Evolutionary conservation across 2,888 invertebrate genomes (phyloP).

Genomic region (Athalia cordata): DNA sequence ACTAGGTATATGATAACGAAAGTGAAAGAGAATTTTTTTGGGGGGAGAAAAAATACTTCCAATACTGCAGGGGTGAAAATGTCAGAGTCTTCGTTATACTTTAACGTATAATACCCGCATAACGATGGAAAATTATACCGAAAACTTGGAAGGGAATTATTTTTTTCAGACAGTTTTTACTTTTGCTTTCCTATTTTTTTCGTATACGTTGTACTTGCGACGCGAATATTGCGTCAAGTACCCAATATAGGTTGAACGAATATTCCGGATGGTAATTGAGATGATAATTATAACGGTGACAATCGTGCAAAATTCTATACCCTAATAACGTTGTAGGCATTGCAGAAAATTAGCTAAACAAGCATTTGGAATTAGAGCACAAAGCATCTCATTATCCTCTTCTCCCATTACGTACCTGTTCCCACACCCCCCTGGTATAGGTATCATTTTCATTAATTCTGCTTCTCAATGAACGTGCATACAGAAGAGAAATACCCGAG

Average conservation of each 20-base stretch:
- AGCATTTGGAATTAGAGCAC: constrained; percentile 44
- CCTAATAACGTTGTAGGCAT: constrained; percentile 15
- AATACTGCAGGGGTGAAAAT: no score
- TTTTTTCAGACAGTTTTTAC: no score
- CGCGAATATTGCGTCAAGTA: no score
- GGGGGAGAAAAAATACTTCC: no score
- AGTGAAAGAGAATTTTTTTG: constrained; percentile 4
- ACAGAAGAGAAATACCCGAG: no score
- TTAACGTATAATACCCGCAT: no score
- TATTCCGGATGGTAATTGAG: not conserved
- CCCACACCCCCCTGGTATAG: constrained; percentile 8
- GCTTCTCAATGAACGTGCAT: not conserved
- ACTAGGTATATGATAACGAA: constrained; percentile 1
- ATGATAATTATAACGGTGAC: constrained; percentile 2
- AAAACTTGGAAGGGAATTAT: no score
- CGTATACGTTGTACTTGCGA: no score
- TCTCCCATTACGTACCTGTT: constrained; percentile 26
- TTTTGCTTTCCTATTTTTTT: no score
- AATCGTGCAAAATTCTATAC: constrained; percentile 5
- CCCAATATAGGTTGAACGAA: no score
- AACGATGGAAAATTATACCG: no score
- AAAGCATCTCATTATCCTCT: constrained; percentile 35
- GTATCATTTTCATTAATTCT: constrained; percentile 40
- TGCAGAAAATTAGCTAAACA: constrained; percentile 37
- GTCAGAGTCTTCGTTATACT: no score